Evolutionary conservation across 2,113 vertebrate genomes (phyloP).

Genomic region (Tachycineta bicolor): DNA sequence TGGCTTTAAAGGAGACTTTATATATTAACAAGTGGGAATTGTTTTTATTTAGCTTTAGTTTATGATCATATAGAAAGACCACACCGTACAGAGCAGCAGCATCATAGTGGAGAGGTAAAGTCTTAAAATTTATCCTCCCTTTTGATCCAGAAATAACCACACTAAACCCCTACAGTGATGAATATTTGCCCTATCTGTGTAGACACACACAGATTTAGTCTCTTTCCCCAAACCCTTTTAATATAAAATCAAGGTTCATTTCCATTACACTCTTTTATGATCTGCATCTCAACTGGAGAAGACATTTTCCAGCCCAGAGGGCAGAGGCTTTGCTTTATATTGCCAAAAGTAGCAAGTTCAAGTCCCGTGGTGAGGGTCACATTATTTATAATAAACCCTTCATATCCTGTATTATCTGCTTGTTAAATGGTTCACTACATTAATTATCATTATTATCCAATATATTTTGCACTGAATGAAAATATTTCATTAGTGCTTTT

Average conservation of each 20-base stretch:
- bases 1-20: neutral
- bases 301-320: conserved; percentile 1
- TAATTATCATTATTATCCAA: conserved; percentile 41
- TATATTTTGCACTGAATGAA: conserved; percentile 1
- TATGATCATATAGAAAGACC: neutral
- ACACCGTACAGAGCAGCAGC: neutral
- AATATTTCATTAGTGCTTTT: neutral
- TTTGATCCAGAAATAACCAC: neutral
- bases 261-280: neutral
- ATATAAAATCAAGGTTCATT: neutral
- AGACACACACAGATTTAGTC: neutral
- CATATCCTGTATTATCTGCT: conserved; percentile 12
- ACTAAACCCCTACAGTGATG: neutral
- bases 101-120: neutral
- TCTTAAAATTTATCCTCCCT: neutral
- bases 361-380: conserved; percentile 55
- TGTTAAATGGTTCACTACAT: conserved; percentile 42
- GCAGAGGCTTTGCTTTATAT: neutral
- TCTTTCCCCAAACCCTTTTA: neutral
- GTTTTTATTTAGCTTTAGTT: neutral
- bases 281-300: neutral
- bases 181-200: neutral
- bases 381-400: conserved; percentile 21
- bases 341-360: conserved; percentile 29
- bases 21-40: neutral